phyloP scores from a whole-genome alignment of 2,888 invertebrate species.

The Philonicus albiceps region DNA sequence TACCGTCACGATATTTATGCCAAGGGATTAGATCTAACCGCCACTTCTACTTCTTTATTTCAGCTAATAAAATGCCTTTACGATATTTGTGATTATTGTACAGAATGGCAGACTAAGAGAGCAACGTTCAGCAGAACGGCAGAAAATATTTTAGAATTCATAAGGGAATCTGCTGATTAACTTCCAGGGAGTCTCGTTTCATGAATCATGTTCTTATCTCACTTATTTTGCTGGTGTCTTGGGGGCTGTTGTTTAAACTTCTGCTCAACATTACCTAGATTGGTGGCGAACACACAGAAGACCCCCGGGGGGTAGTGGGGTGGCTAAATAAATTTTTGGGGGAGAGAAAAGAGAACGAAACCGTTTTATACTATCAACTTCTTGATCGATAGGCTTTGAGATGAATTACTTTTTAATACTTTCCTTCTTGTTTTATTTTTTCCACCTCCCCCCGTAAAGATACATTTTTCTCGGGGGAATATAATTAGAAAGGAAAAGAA shows the following conservation, averaged over 20 bases:
- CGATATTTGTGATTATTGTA: background rate
- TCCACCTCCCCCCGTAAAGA: background rate
- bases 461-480: background rate
- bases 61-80: background rate
- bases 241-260: slow-evolving; percentile 5
- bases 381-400: background rate
- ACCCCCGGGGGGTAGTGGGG: too few species aligned
- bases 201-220: slow-evolving; percentile 13
- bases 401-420: background rate
- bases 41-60: slow-evolving; percentile 12
- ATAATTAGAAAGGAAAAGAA: background rate
- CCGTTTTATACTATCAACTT: background rate
- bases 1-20: slow-evolving; percentile 2
- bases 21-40: background rate
- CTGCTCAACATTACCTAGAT: background rate
- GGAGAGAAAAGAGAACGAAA: background rate
- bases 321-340: background rate
- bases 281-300: background rate
- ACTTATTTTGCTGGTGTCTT: background rate
- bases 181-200: background rate
- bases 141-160: slow-evolving; percentile 16
- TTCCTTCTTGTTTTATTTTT: background rate
- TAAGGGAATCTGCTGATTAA: slow-evolving; percentile 7
- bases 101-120: background rate
- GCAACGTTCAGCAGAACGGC: background rate